These are phyloP conservation scores for Ypsolopha sequella DNA, from an alignment of 2,888 invertebrate species.

Conservation along the genomic window DNA sequence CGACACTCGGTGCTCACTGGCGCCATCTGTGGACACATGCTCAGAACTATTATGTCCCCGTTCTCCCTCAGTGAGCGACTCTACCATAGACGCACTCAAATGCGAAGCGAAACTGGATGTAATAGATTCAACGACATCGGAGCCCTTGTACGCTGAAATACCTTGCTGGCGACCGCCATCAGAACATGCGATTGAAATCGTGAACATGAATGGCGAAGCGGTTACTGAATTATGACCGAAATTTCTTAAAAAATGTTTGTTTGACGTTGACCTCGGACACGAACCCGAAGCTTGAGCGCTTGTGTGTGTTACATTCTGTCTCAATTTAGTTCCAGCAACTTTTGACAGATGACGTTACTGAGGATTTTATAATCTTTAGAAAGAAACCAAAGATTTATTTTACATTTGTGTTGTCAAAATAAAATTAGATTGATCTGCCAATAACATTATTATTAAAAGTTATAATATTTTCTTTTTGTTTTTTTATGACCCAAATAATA, in stretches of 20 bases:
- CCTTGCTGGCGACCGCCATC: conserved; percentile 66
- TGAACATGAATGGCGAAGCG: conserved; percentile 59
- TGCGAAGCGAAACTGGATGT: conserved; percentile 55
- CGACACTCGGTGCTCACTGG: conserved; percentile 27
- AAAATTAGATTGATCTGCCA: no score
- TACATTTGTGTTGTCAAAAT: no score
- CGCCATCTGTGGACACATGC: conserved; percentile 42
- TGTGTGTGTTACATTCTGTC: no score
- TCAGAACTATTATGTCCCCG: conserved; percentile 34
- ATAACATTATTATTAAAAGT: no score
- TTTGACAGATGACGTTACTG: no score
- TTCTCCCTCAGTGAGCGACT: conserved; percentile 40
- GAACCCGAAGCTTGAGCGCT: no score
- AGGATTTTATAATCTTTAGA: no score
- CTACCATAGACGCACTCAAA: conserved; percentile 53
- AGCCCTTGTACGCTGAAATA: conserved; percentile 78
- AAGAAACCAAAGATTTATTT: no score
- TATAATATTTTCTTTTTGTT: no score
- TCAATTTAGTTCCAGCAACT: no score
- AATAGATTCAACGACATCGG: conserved; percentile 51
- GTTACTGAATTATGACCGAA: conserved; percentile 60
- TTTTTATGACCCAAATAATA: no score
- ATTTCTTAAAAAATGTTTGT: conserved; percentile 7
- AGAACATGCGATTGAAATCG: conserved; percentile 54
- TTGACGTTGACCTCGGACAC: conserved; percentile 6